phyloP scores from a whole-genome alignment of 2,113 vertebrate genomes.

The Irena cyanogastra region DNA sequence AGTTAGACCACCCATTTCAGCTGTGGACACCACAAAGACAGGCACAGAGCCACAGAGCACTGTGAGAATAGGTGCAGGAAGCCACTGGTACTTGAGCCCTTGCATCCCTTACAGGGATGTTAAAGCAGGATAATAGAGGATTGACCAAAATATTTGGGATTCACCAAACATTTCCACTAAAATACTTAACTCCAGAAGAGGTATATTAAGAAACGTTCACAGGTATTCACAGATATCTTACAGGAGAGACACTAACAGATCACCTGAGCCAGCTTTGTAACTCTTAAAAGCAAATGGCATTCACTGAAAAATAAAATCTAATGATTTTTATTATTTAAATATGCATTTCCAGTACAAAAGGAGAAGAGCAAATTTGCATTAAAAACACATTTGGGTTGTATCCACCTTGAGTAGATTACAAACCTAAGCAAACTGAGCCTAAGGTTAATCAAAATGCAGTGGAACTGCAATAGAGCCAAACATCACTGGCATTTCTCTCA shows the following conservation, averaged over 20 bases:
- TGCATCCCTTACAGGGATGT: neutral
- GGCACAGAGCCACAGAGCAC: neutral
- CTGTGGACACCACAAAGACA: neutral
- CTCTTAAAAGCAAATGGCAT: neutral
- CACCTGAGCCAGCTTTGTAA: neutral
- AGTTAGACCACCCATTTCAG: neutral
- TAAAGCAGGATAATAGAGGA: neutral
- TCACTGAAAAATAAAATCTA: neutral
- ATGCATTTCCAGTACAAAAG: neutral
- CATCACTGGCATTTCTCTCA: neutral
- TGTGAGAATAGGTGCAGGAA: neutral
- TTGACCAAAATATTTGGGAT: neutral
- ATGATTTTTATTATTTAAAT: neutral
- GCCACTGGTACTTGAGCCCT: neutral
- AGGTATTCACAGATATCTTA: neutral
- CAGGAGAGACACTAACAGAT: neutral
- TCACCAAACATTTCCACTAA: neutral
- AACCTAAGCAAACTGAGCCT: constrained; percentile 4
- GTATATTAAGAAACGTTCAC: neutral
- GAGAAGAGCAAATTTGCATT: neutral
- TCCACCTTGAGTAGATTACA: constrained; percentile 4
- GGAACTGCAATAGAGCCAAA: neutral
- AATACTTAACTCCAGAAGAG: neutral
- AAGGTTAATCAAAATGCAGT: constrained; percentile 10
- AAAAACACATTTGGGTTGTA: neutral